phyloP scores from a whole-genome alignment of 1,140 invertebrate species.

The Steinernema khuongi region DNA sequence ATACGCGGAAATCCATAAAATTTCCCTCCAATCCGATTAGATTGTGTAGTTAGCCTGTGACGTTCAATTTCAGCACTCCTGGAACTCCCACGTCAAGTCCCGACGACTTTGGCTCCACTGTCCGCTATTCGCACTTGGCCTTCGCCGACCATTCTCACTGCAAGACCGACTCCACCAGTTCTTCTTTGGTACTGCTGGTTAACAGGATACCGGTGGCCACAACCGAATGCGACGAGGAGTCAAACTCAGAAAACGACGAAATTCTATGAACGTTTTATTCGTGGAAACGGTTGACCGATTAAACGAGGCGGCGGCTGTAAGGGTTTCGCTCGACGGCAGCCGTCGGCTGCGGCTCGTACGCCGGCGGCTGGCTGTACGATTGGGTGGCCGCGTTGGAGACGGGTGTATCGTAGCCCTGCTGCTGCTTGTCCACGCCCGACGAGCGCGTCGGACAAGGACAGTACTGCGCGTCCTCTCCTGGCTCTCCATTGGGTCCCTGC shows the following conservation, averaged over 20 bases:
- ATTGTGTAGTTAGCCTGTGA: too few species aligned
- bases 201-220: not conserved
- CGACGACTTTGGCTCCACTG: not conserved
- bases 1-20: too few species aligned
- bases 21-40: too few species aligned
- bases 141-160: not conserved
- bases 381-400: not conserved
- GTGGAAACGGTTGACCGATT: not conserved
- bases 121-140: not conserved
- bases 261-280: not conserved
- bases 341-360: not conserved
- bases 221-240: not conserved
- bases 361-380: not conserved
- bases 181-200: not conserved
- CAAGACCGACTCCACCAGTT: not conserved
- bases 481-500: conserved; percentile 18
- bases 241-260: not conserved
- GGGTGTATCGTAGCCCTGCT: not conserved
- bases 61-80: not conserved
- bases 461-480: conserved; percentile 35
- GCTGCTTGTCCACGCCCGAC: conserved; percentile 36
- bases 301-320: not conserved
- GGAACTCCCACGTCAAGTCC: not conserved
- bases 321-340: not conserved
- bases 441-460: conserved; percentile 44